A percentile compares a stretch with the other conserved stretches of the same genome.
These are phyloP conservation scores for Ophioninae sp. DNA, from an alignment of 2,888 invertebrate genomes.

Conservation along the genomic window DNA sequence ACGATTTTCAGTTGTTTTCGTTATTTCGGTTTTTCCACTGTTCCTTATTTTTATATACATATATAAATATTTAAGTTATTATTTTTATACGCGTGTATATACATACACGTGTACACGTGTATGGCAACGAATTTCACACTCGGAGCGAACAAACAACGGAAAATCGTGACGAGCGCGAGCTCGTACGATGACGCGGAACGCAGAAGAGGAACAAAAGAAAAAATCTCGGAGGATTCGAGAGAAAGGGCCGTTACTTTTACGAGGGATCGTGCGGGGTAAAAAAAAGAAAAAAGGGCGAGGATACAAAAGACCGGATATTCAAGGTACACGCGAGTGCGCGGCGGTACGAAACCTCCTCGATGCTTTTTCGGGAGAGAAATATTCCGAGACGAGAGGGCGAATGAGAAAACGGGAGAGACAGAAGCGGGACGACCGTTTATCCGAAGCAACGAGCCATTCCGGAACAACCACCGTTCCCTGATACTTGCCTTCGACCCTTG, in stretches of 20 bases:
- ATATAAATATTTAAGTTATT: no score
- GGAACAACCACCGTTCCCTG: conserved; percentile 12
- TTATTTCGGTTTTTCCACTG: no score
- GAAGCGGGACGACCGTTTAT: conserved; percentile 59
- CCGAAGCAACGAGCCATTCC: conserved; percentile 59
- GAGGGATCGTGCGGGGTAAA: background rate
- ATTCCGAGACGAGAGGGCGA: conserved; percentile 4
- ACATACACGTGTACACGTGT: no score
- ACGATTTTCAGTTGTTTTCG: no score
- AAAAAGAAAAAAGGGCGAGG: background rate
- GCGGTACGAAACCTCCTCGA: background rate
- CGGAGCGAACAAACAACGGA: background rate
- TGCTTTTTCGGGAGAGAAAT: conserved; percentile 10
- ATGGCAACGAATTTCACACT: background rate
- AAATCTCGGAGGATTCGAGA: background rate
- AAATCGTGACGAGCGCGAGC: background rate
- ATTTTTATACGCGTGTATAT: no score
- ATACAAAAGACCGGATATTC: background rate
- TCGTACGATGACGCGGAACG: background rate
- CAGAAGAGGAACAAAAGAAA: background rate
- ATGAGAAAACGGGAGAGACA: conserved; percentile 25
- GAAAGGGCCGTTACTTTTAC: background rate
- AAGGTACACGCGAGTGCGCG: background rate
- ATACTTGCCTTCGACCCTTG: conserved; percentile 42
- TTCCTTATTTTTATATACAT: no score